Conservation (phyloP, 2,113 vertebrate genomes). For the Cinclus cinclus region DNA sequence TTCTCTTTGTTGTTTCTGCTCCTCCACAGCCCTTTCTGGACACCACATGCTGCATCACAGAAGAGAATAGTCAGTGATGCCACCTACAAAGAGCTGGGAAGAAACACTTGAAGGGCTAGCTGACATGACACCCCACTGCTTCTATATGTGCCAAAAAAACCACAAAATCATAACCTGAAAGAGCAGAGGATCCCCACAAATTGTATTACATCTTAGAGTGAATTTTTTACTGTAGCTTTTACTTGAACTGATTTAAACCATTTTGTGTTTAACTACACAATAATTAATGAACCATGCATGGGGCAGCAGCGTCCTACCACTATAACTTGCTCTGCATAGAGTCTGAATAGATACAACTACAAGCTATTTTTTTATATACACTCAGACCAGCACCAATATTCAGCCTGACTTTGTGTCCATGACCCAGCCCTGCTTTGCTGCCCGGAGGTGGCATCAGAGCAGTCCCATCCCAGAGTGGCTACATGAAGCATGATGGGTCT, state of each 20-base stretch:
- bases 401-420: background rate
- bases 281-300: background rate
- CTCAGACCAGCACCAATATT: background rate
- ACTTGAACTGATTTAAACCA: background rate
- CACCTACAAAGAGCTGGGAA: background rate
- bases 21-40: background rate
- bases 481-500: fast-evolving
- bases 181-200: background rate
- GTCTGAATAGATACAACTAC: background rate
- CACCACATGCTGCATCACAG: background rate
- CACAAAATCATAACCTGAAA: background rate
- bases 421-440: background rate
- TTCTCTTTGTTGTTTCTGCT: background rate
- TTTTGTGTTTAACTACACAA: background rate
- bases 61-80: background rate
- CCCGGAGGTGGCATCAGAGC: background rate
- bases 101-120: no score
- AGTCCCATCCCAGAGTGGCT: no score
- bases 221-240: background rate
- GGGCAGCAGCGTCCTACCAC: background rate
- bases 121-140: background rate
- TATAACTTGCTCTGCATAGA: background rate
- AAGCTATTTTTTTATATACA: background rate
- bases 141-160: background rate
- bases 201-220: background rate